Conservation (phyloP, 2,113 vertebrate genomes). For the Philantomba maxwellii region DNA sequence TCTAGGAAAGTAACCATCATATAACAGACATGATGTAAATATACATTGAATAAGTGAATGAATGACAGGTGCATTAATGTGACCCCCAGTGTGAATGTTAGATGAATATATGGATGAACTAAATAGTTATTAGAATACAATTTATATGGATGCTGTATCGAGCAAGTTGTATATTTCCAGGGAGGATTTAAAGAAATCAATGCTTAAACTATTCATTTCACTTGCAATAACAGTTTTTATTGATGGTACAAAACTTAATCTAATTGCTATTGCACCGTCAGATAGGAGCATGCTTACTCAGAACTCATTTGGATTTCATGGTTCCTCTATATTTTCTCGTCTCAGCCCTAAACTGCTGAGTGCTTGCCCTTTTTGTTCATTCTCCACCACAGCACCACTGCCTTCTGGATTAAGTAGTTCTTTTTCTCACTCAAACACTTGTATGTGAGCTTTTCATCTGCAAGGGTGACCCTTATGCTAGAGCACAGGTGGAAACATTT, state of each 20-base stretch:
- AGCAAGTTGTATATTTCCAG: constrained; percentile 7
- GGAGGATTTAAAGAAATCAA: constrained; percentile 9
- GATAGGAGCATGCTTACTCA: not conserved
- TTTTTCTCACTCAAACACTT: not conserved
- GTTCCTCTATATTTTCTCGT: not conserved
- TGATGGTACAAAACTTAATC: not conserved
- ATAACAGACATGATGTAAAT: not conserved
- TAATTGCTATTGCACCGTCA: not conserved
- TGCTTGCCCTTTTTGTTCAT: not conserved
- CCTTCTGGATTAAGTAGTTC: not conserved
- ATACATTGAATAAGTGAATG: not conserved
- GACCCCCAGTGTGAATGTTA: not conserved
- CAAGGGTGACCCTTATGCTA: not conserved
- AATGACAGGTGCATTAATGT: not conserved
- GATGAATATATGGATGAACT: constrained; percentile 1
- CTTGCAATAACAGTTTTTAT: not conserved
- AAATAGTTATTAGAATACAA: not conserved
- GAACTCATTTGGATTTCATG: not conserved
- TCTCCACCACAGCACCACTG: not conserved
- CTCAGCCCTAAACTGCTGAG: not conserved
- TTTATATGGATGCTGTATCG: not conserved
- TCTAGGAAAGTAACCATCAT: not conserved
- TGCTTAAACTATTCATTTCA: constrained; percentile 7
- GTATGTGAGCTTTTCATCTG: not conserved
- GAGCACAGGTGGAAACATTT: not conserved